A percentile compares a stretch with the other conserved stretches of the same genome.
Evolutionary conservation across 2,888 invertebrate species (phyloP).

Genomic region (Eristalinus aeneus): DNA sequence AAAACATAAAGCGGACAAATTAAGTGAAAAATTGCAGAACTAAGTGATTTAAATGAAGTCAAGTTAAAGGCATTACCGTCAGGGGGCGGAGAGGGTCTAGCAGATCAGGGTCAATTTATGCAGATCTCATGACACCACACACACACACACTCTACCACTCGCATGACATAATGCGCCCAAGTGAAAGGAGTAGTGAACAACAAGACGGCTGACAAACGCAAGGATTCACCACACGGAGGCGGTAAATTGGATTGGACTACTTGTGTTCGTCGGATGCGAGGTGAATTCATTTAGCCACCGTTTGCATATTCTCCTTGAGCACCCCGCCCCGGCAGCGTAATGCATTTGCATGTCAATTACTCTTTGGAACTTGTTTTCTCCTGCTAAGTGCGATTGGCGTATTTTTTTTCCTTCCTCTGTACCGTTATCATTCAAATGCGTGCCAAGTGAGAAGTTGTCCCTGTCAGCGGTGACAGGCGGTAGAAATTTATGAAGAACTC

Average conservation of each 20-base stretch:
- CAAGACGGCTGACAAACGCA: neutral
- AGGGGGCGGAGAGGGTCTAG: neutral
- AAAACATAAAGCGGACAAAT: neutral
- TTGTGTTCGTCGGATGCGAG: neutral
- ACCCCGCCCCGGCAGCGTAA: neutral
- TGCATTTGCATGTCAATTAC: neutral
- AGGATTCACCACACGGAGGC: conserved; percentile 15
- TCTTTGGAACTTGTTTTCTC: conserved; percentile 5
- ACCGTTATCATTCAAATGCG: conserved; percentile 20
- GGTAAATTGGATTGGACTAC: neutral
- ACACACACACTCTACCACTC: no score
- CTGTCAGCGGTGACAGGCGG: conserved; percentile 1
- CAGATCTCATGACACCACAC: conserved; percentile 38
- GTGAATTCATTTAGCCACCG: neutral
- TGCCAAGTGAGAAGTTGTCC: conserved; percentile 6
- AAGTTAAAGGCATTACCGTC: conserved; percentile 10
- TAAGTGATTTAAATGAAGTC: conserved; percentile 46
- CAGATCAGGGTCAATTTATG: conserved; percentile 46
- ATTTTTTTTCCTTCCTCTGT: neutral
- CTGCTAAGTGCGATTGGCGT: neutral
- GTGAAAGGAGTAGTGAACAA: conserved; percentile 29
- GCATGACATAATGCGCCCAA: conserved; percentile 8
- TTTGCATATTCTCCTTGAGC: neutral
- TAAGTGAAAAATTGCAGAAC: conserved; percentile 4
- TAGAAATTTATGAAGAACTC: neutral